A percentile compares a stretch with the other conserved stretches of the same genome.
Conservation (phyloP, 2,797 vertebrate genomes). For the Scarus forsteni region DNA sequence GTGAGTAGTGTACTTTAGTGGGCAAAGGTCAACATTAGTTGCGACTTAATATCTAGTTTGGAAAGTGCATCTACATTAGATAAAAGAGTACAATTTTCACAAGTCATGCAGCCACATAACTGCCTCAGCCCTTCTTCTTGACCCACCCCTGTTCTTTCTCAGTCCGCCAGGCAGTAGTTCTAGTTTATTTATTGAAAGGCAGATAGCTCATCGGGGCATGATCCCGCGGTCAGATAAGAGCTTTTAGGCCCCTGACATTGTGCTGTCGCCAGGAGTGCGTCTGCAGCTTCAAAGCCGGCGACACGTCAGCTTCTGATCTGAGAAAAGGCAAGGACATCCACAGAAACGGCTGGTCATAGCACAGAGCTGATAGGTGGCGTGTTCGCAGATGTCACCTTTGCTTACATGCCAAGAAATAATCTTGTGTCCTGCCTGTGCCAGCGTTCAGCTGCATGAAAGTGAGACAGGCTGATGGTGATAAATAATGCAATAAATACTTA, state of each 20-base stretch:
- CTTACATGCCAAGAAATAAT: not conserved
- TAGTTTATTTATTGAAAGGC: conserved; percentile 39
- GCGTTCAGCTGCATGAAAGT: conserved; percentile 7
- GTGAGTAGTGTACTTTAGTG: no score
- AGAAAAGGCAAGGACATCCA: conserved; percentile 66
- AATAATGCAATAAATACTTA: conserved; percentile 49
- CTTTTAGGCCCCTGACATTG: conserved; percentile 46
- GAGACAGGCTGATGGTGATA: conserved; percentile 28
- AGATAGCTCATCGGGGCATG: conserved; percentile 47
- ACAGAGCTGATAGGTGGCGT: conserved; percentile 38
- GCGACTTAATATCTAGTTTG: no score
- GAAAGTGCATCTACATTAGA: no score
- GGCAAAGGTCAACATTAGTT: no score
- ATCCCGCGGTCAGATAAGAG: conserved; percentile 51
- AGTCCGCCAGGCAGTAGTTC: no score
- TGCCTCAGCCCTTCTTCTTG: no score
- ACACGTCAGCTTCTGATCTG: conserved; percentile 74
- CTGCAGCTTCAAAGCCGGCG: conserved; percentile 64
- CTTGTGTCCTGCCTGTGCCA: conserved; percentile 7
- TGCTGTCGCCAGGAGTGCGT: conserved; percentile 61
- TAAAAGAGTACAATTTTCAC: no score
- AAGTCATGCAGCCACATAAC: no score
- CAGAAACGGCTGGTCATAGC: conserved; percentile 52
- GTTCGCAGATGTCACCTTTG: conserved; percentile 9
- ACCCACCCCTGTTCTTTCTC: no score